A percentile compares a stretch with the other conserved stretches of the same genome.
Evolutionary conservation across 2,113 vertebrate species (phyloP).

Genomic region (Psophia crepitans): DNA sequence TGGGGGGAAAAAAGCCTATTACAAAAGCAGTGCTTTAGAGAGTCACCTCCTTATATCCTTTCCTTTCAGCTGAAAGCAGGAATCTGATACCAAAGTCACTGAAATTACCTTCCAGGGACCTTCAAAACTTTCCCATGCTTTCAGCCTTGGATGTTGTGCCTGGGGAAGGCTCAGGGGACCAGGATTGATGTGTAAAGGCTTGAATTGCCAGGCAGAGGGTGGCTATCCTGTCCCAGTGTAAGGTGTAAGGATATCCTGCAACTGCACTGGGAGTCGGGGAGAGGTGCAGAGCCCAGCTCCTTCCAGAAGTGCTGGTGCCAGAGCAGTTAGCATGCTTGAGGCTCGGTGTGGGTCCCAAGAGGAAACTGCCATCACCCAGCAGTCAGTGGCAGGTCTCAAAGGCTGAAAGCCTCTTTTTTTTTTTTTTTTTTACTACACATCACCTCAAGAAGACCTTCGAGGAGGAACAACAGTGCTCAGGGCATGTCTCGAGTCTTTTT

Average conservation of each 20-base stretch:
- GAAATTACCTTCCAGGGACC: slow-evolving; percentile 21
- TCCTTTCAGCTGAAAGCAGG: slow-evolving; percentile 39
- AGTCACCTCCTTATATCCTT: slow-evolving; percentile 52
- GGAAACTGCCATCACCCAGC: not conserved
- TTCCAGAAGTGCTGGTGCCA: not conserved
- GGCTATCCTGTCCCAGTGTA: not conserved
- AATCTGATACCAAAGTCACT: slow-evolving; percentile 7
- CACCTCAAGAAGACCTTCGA: not conserved
- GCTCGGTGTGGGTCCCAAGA: not conserved
- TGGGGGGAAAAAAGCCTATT: slow-evolving; percentile 57
- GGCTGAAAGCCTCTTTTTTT: not conserved
- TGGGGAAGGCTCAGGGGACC: not conserved
- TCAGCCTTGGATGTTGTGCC: not conserved
- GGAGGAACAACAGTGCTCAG: not conserved
- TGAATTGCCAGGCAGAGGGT: not conserved
- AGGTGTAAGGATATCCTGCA: not conserved
- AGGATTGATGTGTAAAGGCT: not conserved
- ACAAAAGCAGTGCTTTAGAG: slow-evolving; percentile 47
- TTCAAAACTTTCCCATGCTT: not conserved
- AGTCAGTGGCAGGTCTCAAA: not conserved
- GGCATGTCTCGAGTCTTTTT: not conserved
- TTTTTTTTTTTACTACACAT: not conserved
- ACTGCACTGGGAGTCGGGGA: not conserved
- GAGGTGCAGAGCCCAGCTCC: not conserved
- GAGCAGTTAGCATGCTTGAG: not conserved